Base-by-base conservation (phyloP, 2,113 vertebrate genomes). In the Melanerpes formicivorus region DNA sequence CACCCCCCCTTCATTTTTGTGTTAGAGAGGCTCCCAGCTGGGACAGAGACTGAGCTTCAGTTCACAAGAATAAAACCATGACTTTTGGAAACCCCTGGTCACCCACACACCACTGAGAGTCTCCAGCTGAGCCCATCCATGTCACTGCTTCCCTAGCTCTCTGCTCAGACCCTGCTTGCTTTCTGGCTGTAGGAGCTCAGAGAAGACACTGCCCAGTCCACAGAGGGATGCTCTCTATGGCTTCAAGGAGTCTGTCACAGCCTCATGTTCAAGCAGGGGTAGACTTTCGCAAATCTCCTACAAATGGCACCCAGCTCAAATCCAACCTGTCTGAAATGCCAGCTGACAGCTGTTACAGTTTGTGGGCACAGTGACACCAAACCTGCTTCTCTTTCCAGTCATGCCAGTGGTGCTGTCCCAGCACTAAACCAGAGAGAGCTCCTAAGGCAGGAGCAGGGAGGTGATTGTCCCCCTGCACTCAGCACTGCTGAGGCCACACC, bases 141-240 rank as follows among this genome's bases (percentile, higher is more conserved):
- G 12, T 23, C 60, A 8, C 1, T 34, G 15, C 11, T 48, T 22
- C 11, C 27, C 54, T 13, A 12, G n/a, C 1, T 0, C 54, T 6
- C 26, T 9, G 63, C n/a, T 7, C 10, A 0, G 34, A 13, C 50
- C 22, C 50, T 52, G 50, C 22, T 52, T 25, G 50, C 50, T 29
- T 76, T 42, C 23, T 6, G 62, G 26, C 10, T 17, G 58, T 5
- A 2, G 17, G 8, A 52, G 6, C 22, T 42, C 18, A n/a, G 40
- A 54, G 25, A 30, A 77, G 44, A 70, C 27, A 65, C 9, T 25
- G 50, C 50, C 50, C 50, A 52, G 22, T 10, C 27, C 73, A 60
- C 22, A 21, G 23, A 12, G 1, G 46, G 8, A 7, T 4, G 46
- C 14, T n/a, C 10, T 32, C n/a, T 19, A 9, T 6, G 12, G 54